Evolutionary conservation across 2,113 vertebrate genomes (phyloP), one percentile per base, ranked within the genome.

Genomic region (Hymenochirus boettgeri): DNA sequence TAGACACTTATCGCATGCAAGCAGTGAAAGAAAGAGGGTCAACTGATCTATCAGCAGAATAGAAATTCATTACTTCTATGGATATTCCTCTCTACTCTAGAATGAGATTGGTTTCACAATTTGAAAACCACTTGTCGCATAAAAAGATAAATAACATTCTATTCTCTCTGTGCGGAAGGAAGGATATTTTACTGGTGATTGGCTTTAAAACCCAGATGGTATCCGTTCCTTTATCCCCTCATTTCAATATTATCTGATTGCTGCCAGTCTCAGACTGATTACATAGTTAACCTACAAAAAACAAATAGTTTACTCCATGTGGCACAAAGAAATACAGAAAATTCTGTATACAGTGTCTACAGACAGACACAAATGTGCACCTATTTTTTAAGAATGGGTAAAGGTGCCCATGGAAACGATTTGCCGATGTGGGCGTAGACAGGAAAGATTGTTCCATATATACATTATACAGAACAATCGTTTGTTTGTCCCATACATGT

Each of bases 241-340:
- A 63, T 52, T 63, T 57, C 60, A 63, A 63, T 70, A 70, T 63
- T 63, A 70, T 62, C 69, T 70, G 54, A 63, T 70, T 62, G 61
- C 69, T 58, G 55, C 45, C 54, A 63, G 45, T 58, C 63, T 63
- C 54, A 57, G 31, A 31, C 21, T 63, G 61, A 63, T 58, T 63
- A 63, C 60, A 58, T 70, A 53, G 69, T 70, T 70, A 63, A 58
- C 61, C 54, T 52, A n/a, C n/a, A n/a, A n/a, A n/a, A n/a, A n/a
- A n/a, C n/a, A n/a, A n/a, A n/a, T n/a, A n/a, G n/a, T n/a, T n/a
- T n/a, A n/a, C n/a, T n/a, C n/a, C n/a, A n/a, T n/a, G n/a, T n/a
- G n/a, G n/a, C n/a, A n/a, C n/a, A n/a, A n/a, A n/a, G n/a, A n/a
- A n/a, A n/a, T n/a, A n/a, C n/a, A n/a, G n/a, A n/a, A n/a, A n/a